Percentiles rank a stretch among this genome's conserved stretches.
These are phyloP conservation scores for Nematostella vectensis DNA, from an alignment of 92 coral and sea anemone species.

Conservation along the genomic window DNA sequence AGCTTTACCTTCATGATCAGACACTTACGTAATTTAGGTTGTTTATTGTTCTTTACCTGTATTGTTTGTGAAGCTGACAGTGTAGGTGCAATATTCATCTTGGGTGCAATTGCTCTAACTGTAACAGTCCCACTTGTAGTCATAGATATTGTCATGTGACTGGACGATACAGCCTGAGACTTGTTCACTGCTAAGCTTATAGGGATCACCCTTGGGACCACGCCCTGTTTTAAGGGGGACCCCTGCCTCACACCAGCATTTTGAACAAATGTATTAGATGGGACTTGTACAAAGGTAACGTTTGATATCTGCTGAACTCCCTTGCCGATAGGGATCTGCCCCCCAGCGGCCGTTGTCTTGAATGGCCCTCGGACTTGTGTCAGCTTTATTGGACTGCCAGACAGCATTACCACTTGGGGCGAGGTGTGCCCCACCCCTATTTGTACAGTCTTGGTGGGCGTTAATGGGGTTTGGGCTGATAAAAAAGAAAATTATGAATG, in stretches of 20 bases:
- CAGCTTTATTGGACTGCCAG: slow-evolving; percentile 78
- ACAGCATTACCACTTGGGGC: slow-evolving; percentile 55
- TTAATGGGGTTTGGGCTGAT: slow-evolving; percentile 10
- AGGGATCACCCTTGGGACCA: slow-evolving; percentile 59
- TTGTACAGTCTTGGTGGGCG: slow-evolving; percentile 26
- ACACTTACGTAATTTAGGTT: too few species aligned
- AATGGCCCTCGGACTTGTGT: slow-evolving; percentile 35
- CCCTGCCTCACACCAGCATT: slow-evolving; percentile 53
- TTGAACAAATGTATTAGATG: too few species aligned
- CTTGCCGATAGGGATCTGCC: not conserved
- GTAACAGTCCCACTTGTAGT: slow-evolving; percentile 26
- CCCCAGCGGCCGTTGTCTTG: slow-evolving; percentile 9
- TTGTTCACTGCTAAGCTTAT: slow-evolving; percentile 45
- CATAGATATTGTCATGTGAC: slow-evolving; percentile 41
- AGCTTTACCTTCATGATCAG: too few species aligned
- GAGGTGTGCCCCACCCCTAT: slow-evolving; percentile 38
- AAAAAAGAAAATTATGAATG: not conserved
- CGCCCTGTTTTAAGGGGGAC: slow-evolving; percentile 14
- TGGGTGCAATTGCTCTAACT: slow-evolving; percentile 75
- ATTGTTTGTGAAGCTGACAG: slow-evolving; percentile 51
- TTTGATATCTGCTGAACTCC: slow-evolving; percentile 31
- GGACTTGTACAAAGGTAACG: slow-evolving; percentile 73
- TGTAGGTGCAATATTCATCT: slow-evolving; percentile 62
- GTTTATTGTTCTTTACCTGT: too few species aligned
- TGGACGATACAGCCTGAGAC: slow-evolving; percentile 26